Percentiles rank a stretch among this genome's conserved stretches.
These are phyloP conservation scores for Pachliopta kotzebuea DNA, from an alignment of 2,888 invertebrate species.

Conservation along the genomic window DNA sequence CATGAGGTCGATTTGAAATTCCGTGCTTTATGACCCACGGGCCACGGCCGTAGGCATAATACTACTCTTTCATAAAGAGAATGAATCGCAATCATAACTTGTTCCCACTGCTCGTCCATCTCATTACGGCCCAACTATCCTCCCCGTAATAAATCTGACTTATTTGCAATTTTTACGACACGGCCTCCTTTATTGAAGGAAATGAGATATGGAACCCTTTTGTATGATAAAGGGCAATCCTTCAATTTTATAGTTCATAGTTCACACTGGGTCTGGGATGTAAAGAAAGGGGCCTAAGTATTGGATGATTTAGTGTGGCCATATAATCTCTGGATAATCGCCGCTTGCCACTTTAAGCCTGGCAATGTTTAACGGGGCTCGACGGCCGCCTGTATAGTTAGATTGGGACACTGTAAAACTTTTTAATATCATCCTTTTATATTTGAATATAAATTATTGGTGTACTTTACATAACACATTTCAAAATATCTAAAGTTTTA, in stretches of 20 bases:
- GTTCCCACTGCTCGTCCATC: conserved; percentile 40
- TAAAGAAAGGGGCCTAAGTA: conserved; percentile 62
- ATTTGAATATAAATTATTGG: too few species aligned
- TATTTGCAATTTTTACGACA: conserved; percentile 75
- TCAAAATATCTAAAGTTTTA: too few species aligned
- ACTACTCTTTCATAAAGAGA: conserved; percentile 34
- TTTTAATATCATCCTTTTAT: not conserved
- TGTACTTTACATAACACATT: too few species aligned
- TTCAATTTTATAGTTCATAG: conserved; percentile 79
- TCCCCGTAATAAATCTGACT: conserved; percentile 56
- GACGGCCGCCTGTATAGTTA: conserved; percentile 35
- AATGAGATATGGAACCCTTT: conserved; percentile 66
- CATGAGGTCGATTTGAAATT: conserved; percentile 25
- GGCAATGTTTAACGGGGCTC: conserved; percentile 44
- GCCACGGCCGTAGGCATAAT: conserved; percentile 17
- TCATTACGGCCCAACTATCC: conserved; percentile 51
- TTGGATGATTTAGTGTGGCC: conserved; percentile 70
- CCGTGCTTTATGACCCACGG: conserved; percentile 14
- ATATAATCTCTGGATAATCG: conserved; percentile 72
- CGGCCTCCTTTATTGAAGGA: conserved; percentile 56
- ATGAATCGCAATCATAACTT: conserved; percentile 40
- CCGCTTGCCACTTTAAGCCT: conserved; percentile 59
- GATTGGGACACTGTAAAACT: not conserved
- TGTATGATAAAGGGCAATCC: conserved; percentile 64
- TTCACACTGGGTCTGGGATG: conserved; percentile 55